These are phyloP conservation scores for Lethenteron camtschaticum DNA, from an alignment of 2,113 vertebrate genomes.

Conservation along the genomic window DNA sequence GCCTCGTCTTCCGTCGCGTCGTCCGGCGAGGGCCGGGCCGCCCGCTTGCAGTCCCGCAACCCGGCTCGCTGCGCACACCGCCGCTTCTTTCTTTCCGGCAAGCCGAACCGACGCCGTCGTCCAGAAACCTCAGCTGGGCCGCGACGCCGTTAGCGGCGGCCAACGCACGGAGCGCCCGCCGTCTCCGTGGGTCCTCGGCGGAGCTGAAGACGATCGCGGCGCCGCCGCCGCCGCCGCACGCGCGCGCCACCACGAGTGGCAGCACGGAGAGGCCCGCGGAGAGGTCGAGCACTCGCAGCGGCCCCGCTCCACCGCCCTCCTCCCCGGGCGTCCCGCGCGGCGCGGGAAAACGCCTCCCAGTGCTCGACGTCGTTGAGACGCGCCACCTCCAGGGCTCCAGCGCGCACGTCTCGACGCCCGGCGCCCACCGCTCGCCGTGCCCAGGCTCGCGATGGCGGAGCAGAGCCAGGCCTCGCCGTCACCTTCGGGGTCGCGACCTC, in stretches of 20 bases:
- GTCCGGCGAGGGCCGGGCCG: no score
- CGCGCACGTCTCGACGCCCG: constrained; percentile 22
- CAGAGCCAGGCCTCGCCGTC: constrained; percentile 60
- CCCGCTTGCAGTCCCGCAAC: no score
- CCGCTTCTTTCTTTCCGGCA: no score
- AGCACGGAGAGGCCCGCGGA: constrained; percentile 84
- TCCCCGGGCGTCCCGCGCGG: constrained; percentile 19
- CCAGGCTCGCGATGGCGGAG: constrained; percentile 54
- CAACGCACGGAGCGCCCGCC: constrained; percentile 36
- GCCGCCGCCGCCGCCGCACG: constrained; percentile 21
- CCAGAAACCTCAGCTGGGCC: constrained; percentile 63
- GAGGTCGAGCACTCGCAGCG: constrained; percentile 60
- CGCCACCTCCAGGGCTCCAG: constrained; percentile 68
- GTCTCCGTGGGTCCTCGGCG: constrained; percentile 63
- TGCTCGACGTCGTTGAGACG: constrained; percentile 54
- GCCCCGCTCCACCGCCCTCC: constrained; percentile 16
- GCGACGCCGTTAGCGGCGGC: constrained; percentile 38
- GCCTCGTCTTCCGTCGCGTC: no score
- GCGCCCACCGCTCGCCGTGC: constrained; percentile 28
- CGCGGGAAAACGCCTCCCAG: constrained; percentile 42
- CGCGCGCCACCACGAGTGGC: constrained; percentile 30
- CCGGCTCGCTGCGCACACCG: no score
- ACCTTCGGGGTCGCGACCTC: constrained; percentile 7
- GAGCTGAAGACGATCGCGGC: constrained; percentile 66
- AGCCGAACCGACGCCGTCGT: constrained; percentile 23